Evolutionary conservation across 2,113 vertebrate species (phyloP).

Genomic region (Mormyrus lacerda): DNA sequence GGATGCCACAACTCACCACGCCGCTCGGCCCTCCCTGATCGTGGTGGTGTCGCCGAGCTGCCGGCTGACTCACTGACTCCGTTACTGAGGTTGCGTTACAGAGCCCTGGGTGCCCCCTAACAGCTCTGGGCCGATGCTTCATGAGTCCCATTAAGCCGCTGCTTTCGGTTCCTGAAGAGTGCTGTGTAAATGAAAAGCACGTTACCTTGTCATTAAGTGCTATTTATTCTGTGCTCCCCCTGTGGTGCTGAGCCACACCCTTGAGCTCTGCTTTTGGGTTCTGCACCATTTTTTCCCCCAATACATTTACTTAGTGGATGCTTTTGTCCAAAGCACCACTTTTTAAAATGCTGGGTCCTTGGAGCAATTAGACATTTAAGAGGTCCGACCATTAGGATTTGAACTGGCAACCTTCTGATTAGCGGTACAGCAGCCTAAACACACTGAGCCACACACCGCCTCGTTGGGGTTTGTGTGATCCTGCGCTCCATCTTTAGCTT

Average conservation of each 20-base stretch:
- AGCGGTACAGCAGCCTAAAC: not conserved
- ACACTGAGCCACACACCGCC: not conserved
- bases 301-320: not conserved
- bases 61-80: conserved; percentile 34
- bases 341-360: not conserved
- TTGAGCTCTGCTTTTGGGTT: not conserved
- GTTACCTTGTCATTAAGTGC: conserved; percentile 22
- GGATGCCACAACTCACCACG: not conserved
- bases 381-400: not conserved
- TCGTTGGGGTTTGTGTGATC: not conserved
- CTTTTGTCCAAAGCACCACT: not conserved
- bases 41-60: conserved; percentile 33
- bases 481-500: not conserved
- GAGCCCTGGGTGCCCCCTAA: not conserved
- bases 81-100: not conserved
- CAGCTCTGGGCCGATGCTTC: conserved; percentile 39
- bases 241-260: conserved; percentile 35
- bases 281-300: not conserved
- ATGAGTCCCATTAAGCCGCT: not conserved
- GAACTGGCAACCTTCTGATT: not conserved
- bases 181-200: not conserved
- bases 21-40: conserved; percentile 35
- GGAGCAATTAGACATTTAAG: not conserved
- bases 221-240: conserved; percentile 43
- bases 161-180: not conserved